Percentiles rank a stretch among this genome's conserved stretches.
phyloP scores from a whole-genome alignment of 1,140 invertebrate genomes.

The Cydia amplana region DNA sequence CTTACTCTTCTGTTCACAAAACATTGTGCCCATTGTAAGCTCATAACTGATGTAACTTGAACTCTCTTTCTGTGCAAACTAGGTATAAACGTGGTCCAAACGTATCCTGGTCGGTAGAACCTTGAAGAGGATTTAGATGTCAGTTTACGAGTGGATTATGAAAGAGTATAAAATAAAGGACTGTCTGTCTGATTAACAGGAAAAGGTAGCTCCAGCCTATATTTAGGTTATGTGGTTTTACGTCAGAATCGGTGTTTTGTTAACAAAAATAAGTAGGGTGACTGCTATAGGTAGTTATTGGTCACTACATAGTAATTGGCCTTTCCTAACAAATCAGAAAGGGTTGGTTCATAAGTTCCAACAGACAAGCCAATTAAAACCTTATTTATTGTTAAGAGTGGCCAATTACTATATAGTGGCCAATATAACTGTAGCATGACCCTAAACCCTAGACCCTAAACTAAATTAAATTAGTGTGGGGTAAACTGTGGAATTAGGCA shows the following conservation, averaged over 20 bases:
- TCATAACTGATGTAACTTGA: not conserved
- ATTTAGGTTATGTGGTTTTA: not conserved
- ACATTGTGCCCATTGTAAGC: not conserved
- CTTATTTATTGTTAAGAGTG: too few species aligned
- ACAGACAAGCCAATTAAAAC: too few species aligned
- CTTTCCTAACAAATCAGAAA: too few species aligned
- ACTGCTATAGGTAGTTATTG: too few species aligned
- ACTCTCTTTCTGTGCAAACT: not conserved
- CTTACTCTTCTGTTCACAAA: not conserved
- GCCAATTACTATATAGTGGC: too few species aligned
- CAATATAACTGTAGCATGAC: too few species aligned
- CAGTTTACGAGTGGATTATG: constrained; percentile 29
- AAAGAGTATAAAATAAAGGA: constrained; percentile 26
- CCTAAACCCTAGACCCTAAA: too few species aligned
- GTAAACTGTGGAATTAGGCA: too few species aligned
- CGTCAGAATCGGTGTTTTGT: not conserved
- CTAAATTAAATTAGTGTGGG: too few species aligned
- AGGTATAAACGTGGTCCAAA: not conserved
- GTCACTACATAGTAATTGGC: too few species aligned
- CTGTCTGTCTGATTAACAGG: constrained; percentile 14
- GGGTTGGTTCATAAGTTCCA: too few species aligned
- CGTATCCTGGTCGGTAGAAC: not conserved
- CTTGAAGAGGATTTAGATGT: not conserved
- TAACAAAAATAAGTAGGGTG: not conserved
- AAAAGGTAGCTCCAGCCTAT: not conserved